Base-by-base conservation (phyloP, 2,888 invertebrate species). In the Anagyrus pseudococci region DNA sequence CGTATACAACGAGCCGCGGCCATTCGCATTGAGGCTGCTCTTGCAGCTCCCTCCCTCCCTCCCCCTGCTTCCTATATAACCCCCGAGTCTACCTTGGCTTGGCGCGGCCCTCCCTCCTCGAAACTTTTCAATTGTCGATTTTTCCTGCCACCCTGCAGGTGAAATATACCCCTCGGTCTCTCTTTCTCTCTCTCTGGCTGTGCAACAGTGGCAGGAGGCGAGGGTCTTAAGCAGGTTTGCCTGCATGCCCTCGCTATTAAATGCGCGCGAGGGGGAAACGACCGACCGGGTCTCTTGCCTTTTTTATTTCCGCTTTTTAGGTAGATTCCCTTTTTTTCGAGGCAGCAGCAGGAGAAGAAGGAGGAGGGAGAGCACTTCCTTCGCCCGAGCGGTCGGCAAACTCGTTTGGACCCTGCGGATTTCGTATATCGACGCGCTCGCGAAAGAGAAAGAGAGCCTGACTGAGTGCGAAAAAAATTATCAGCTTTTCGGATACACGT, bases 141-240 rank as follows among this genome's bases (percentile, higher is more conserved):
- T 75, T 72, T 72, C 71, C 22, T 8, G 44, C 44, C 68, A 67
- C 69, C 66, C 63, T 66, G 75, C 75, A 75, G 75, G 75, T 75
- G 75, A 73, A 72, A 72, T 67, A 48, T 58, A 48, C 68, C 62
- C 58, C 64, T n/a, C n/a, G n/a, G n/a, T n/a, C 43, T 19, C n/a
- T n/a, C n/a, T n/a, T n/a, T n/a, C n/a, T n/a, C n/a, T 4, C 10
- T 29, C 10, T 29, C 6, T 29, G 29, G 10, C 10, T 29, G 29
- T 29, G 29, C 29, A 10, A n/a, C n/a, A n/a, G n/a, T n/a, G 6
- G 29, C 29, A 29, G 29, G 33, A 44, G 20, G 46, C 29, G 23
- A 50, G 52, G 46, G 52, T 37, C 44, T 33, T 40, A 52, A 37
- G 48, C 62, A 62, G 57, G 62, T 57, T 62, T 57, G 41, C 20